Base-by-base conservation (phyloP, 2,797 vertebrate genomes). In the Peromyscus melanophrys region DNA sequence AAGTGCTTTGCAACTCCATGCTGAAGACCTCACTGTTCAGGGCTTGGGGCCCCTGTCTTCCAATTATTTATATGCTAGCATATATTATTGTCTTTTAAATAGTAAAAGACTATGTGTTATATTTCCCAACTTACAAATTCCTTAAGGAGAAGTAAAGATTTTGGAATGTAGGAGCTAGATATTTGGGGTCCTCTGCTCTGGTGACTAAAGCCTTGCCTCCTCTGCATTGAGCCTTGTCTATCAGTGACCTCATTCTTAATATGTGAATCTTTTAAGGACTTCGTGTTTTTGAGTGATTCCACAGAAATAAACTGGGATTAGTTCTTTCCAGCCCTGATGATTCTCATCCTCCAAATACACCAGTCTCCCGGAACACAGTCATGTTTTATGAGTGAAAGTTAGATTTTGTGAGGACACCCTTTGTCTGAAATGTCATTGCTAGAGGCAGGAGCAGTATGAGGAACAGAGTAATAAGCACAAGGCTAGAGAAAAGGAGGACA, bases 311-410 rank as follows among this genome's bases (percentile, higher is more conserved):
- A 83, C 57, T 77, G 6, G 95, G 92, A 88, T 69, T 88, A 49
- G n/a, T 97, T 96, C 82, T 93, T 77, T 94, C 95, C 82, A 89
- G 6, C 89, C 57, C 63, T 49, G 23, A 65, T 77, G 49, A 90
- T 95, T 91, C 85, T 96, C 78, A 92, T 71, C 80, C 40, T 34
- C 71, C 19, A 71, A 90, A 71, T 81, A 90, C 49, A 95, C 94
- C 78, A 81, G 90, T 55, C 85, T 97, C 85, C 90, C 94, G 88
- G 83, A 97, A 93, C 89, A 92, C 29, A 80, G 78, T 94, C 40
- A 37, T 89, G 46, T 78, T 95, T 96, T 94, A 86, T 95, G 75
- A 96, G 89, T 96, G 94, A 97, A 96, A 90, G 40, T 83, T 88
- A 75, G 63, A 43, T 95, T 97, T 97, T 95, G 81, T 95, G 90